Conservation (phyloP, 2,113 vertebrate genomes). For the Bubo scandiacus region DNA sequence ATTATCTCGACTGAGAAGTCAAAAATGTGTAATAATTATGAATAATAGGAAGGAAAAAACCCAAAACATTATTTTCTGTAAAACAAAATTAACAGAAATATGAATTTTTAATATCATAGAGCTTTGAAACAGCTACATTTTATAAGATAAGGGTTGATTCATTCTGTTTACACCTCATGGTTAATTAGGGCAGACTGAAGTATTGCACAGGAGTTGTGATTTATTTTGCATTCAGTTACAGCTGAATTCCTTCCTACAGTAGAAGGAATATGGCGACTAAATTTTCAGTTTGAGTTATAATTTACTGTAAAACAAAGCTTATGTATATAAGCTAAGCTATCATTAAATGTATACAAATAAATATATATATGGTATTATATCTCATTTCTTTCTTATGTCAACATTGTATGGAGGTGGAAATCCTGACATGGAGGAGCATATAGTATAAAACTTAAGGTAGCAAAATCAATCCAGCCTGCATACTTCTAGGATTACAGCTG, state of each 20-base stretch:
- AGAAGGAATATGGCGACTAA: not conserved
- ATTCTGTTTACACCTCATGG: not conserved
- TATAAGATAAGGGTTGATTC: not conserved
- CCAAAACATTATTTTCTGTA: not conserved
- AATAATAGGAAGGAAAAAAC: not conserved
- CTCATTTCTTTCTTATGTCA: not conserved
- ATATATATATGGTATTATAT: not conserved
- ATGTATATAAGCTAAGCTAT: not conserved
- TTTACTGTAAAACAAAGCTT: not conserved
- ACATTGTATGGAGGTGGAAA: not conserved
- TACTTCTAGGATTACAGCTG: not conserved
- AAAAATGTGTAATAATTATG: not conserved
- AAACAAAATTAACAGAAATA: not conserved
- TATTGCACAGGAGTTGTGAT: not conserved
- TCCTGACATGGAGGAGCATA: not conserved
- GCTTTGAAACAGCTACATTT: not conserved
- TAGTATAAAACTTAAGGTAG: not conserved
- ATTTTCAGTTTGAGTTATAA: not conserved
- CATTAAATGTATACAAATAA: not conserved
- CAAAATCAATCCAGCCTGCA: not conserved
- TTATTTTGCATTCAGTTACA: not conserved
- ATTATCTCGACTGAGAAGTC: not conserved
- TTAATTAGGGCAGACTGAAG: not conserved
- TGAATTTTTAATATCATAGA: not conserved
- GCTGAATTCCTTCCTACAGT: too few relatives aligned